Evolutionary conservation across 2,888 invertebrate species (phyloP), one percentile per base, ranked within the genome.

Genomic region (Aporophyla nigra): DNA sequence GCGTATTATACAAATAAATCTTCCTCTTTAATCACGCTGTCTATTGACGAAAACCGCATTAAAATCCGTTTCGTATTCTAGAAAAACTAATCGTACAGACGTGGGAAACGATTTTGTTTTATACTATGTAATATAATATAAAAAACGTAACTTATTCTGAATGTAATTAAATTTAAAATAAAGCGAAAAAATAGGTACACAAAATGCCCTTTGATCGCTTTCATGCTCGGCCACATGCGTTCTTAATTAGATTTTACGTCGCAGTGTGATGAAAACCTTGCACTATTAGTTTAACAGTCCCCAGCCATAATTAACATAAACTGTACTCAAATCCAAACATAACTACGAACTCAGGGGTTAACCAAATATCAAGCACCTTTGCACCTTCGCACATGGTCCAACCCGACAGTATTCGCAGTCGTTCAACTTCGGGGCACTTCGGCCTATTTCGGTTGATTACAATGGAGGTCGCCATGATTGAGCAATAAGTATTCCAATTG

Each of bases 401-500:
- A 68, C 46, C 71, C 51, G 24, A 51, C 53, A 56, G 72, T 85
- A 54, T 54, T 74, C 54, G 21, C 66, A 58, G 56, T 72, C 59
- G 59, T 43, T 51, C 72, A 68, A 76, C 69, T 67, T 65, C 61
- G 65, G 49, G 68, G 70, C 53, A 76, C 58, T 67, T 69, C 66
- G 66, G 53, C 59, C 58, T 65, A 81, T 76, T 78, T 71, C 71
- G 67, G 58, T 68, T 88, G 84, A 87, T 85, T 82, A 72, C 80
- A 62, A 80, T 70, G 61, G 66, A 68, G 83, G 76, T 67, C 76
- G 71, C 68, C 56, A 77, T 83, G 87, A 86, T 89, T 88, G 88
- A 83, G 83, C 80, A 83, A 86, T 89, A 89, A 88, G 88, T 83
- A 88, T 86, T 86, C 80, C 89, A 84, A 85, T 86, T 85, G 88